Evolutionary conservation across 2,113 vertebrate genomes (phyloP), one percentile per base, ranked within the genome.

Genomic region (Hypomesus transpacificus): DNA sequence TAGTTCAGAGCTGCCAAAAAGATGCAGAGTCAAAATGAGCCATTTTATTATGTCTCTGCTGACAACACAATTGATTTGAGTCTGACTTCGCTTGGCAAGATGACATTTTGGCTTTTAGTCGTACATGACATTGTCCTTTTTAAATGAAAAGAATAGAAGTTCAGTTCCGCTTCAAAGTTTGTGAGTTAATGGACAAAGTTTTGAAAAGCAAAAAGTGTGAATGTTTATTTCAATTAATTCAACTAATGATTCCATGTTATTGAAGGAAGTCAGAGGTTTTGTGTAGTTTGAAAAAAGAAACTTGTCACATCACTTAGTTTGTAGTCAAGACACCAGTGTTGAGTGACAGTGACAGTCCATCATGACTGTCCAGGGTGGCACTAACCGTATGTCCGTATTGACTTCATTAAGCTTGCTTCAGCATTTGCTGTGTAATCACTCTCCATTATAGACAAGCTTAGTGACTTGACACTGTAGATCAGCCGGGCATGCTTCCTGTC

Each of bases 381-480:
- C 78, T 68, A 68, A 57, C 64, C 17, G 54, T 67, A 21, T 26
- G 67, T 20, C 8, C 31, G n/a, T 50, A 65, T 65, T 59, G 70
- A 68, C 50, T 75, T 71, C 53, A 39, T 46, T 66, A 46, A 26
- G 24, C 77, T 76, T 87, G 76, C 81, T 71, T 85, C 70, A 82
- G 82, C 73, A 73, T 74, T 46, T 76, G 78, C 75, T 82, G 80
- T 9, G 74, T 80, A 82, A 87, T 85, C 85, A 84, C 81, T 81
- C 79, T 81, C 56, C 68, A 76, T 86, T 80, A 78, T 84, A 69
- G 69, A 69, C 22, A 65, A 39, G 64, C 54, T 88, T 84, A 81
- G 80, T 82, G 83, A 68, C 50, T 61, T 77, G 75, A 85, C 75
- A 85, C 75, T 79, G 76, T 78, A 71, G 80, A 75, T 82, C 80